Conservation (phyloP, 2,888 invertebrate genomes). For the Cantharis rufa region DNA sequence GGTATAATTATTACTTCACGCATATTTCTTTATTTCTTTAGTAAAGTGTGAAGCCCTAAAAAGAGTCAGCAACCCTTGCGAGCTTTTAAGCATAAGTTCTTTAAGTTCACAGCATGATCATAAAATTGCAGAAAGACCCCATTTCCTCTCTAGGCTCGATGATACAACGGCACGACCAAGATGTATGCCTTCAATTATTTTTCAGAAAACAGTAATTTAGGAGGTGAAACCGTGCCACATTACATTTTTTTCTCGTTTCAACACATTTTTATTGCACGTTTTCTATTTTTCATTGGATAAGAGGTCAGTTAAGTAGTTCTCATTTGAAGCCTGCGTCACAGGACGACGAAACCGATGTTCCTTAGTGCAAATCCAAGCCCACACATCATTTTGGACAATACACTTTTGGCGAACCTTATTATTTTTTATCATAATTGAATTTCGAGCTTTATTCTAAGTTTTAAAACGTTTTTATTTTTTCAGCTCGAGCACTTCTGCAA, state of each 20-base stretch:
- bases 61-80: constrained; percentile 31
- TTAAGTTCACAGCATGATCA: constrained; percentile 37
- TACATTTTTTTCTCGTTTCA: constrained; percentile 1
- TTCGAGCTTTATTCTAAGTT: neutral
- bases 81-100: constrained; percentile 35
- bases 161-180: constrained; percentile 11
- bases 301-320: neutral
- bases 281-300: neutral
- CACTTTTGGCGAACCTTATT: neutral
- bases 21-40: constrained; percentile 37
- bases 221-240: constrained; percentile 19
- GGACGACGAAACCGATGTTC: neutral
- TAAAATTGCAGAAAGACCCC: constrained; percentile 30
- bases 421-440: neutral
- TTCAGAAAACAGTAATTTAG: constrained; percentile 19
- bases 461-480: neutral
- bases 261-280: neutral
- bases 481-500: neutral
- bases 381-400: neutral
- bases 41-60: constrained; percentile 33
- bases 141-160: constrained; percentile 27
- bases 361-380: neutral
- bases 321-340: neutral
- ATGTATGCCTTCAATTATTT: constrained; percentile 32
- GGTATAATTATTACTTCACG: constrained; percentile 34